Conservation (phyloP, 2,797 vertebrate species). For the Petrocephalus sullivani region DNA sequence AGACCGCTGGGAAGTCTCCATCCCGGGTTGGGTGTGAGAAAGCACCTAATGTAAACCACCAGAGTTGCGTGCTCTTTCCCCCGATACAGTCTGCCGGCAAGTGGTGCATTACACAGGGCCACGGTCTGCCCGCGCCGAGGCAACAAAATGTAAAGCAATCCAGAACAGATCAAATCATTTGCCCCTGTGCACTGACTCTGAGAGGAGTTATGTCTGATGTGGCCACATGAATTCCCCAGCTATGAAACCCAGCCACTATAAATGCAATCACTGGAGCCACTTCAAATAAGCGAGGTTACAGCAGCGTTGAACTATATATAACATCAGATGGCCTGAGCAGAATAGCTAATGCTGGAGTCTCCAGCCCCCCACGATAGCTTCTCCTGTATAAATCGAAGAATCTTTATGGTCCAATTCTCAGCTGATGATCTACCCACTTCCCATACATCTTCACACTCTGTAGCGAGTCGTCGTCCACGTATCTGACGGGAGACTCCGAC, state of each 20-base stretch:
- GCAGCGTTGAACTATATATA: constrained; percentile 41
- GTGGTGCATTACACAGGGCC: constrained; percentile 16
- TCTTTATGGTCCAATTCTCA: not conserved
- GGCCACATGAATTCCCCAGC: constrained; percentile 26
- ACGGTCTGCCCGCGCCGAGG: constrained; percentile 25
- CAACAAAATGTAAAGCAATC: constrained; percentile 30
- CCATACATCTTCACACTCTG: not conserved
- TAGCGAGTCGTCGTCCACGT: not conserved
- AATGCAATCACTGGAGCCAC: constrained; percentile 42
- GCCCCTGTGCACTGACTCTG: constrained; percentile 32
- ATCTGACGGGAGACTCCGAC: constrained; percentile 1
- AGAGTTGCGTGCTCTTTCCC: constrained; percentile 32
- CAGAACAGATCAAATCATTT: constrained; percentile 39
- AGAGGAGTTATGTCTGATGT: constrained; percentile 37
- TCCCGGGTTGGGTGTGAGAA: not conserved
- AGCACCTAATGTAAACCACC: not conserved
- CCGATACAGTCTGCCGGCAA: constrained; percentile 29
- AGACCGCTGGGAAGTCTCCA: not conserved
- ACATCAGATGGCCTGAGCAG: constrained; percentile 29
- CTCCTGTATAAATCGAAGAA: constrained; percentile 23
- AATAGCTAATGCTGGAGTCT: constrained; percentile 33
- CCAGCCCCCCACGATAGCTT: constrained; percentile 12
- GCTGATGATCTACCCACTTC: not conserved
- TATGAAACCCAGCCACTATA: constrained; percentile 33
- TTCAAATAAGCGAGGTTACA: constrained; percentile 43